Conservation (phyloP, 2,888 invertebrate species). For the Cistogaster globosa region DNA sequence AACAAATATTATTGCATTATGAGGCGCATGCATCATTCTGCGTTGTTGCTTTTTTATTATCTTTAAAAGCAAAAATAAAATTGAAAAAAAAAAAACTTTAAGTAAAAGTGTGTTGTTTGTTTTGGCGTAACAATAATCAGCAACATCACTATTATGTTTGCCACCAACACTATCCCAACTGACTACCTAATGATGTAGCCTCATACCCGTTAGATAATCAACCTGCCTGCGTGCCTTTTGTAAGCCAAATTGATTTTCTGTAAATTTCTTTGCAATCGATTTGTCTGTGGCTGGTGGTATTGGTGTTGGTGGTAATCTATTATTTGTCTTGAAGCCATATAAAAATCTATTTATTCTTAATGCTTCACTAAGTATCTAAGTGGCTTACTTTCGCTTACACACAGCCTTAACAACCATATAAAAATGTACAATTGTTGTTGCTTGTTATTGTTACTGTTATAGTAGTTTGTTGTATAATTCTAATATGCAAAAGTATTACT, state of each 20-base stretch:
- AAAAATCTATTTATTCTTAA: constrained; percentile 74
- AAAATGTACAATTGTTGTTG: constrained; percentile 36
- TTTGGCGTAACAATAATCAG: constrained; percentile 57
- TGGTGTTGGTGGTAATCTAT: constrained; percentile 65
- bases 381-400: constrained; percentile 71
- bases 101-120: constrained; percentile 67
- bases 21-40: constrained; percentile 61
- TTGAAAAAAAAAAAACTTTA: constrained; percentile 14
- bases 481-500: constrained; percentile 67
- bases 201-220: constrained; percentile 9
- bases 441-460: constrained; percentile 43
- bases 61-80: constrained; percentile 19
- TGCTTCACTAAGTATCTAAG: constrained; percentile 72
- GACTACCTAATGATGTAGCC: constrained; percentile 28
- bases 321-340: constrained; percentile 70
- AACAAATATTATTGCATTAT: constrained; percentile 62
- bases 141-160: constrained; percentile 42
- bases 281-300: constrained; percentile 25
- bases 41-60: constrained; percentile 25
- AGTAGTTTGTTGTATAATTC: constrained; percentile 48
- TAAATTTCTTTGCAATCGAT: constrained; percentile 41
- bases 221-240: constrained; percentile 47
- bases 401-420: constrained; percentile 30
- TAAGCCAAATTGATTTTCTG: constrained; percentile 15
- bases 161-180: constrained; percentile 17